Conservation (phyloP, 2,113 vertebrate species). For the Bos indicus region DNA sequence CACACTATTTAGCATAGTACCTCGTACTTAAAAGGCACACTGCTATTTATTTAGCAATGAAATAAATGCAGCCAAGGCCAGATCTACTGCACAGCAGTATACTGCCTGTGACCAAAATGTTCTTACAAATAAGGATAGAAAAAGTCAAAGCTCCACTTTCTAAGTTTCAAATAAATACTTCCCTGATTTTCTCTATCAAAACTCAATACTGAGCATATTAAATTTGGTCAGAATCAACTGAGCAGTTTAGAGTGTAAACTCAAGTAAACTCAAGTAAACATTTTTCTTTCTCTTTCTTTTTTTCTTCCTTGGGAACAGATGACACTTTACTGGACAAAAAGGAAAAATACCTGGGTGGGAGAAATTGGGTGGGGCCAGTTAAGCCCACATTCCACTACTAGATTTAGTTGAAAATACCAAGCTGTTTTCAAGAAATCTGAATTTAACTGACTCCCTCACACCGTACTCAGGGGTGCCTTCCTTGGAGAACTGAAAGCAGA, state of each 20-base stretch:
- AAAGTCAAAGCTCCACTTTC: not conserved
- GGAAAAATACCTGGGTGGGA: not conserved
- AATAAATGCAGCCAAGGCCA: not conserved
- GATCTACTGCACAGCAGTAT: not conserved
- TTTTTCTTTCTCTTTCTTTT: not conserved
- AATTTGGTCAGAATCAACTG: slow-evolving; percentile 45
- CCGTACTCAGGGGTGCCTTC: not conserved
- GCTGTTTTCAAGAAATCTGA: not conserved
- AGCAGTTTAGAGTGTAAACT: slow-evolving; percentile 41
- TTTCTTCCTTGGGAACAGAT: slow-evolving; percentile 38
- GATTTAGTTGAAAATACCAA: slow-evolving; percentile 30
- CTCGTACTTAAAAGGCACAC: not conserved
- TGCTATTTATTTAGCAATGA: not conserved
- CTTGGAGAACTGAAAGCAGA: slow-evolving; percentile 8
- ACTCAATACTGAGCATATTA: not conserved
- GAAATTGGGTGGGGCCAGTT: not conserved
- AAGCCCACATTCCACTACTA: slow-evolving; percentile 18
- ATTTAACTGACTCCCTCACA: not conserved
- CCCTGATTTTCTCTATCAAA: not conserved
- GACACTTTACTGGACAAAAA: slow-evolving; percentile 9
- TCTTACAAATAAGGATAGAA: slow-evolving; percentile 29
- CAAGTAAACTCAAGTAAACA: slow-evolving; percentile 47
- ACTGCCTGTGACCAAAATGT: not conserved
- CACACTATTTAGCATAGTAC: not conserved
- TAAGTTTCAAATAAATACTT: not conserved